phyloP scores from a whole-genome alignment of 2,113 vertebrate species.

The Castor canadensis region DNA sequence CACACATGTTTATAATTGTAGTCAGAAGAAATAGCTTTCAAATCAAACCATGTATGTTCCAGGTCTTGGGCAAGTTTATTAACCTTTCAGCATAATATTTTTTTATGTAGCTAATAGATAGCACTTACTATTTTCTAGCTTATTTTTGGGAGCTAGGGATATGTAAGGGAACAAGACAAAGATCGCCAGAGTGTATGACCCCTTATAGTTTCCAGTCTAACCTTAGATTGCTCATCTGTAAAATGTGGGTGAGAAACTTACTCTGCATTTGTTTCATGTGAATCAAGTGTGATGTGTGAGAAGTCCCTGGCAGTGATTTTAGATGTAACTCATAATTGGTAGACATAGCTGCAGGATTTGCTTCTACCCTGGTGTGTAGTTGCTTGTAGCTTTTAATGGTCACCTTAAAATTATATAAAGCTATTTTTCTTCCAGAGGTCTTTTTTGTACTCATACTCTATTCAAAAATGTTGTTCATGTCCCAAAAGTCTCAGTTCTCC shows the following conservation, averaged over 20 bases:
- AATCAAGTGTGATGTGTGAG: not conserved
- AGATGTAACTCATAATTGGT: not conserved
- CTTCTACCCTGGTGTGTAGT: not conserved
- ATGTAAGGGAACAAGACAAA: not conserved
- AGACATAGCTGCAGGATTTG: not conserved
- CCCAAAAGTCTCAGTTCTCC: not conserved
- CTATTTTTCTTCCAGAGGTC: not conserved
- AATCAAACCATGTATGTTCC: not conserved
- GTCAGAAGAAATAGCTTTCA: not conserved
- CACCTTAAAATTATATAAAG: not conserved
- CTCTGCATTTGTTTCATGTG: not conserved
- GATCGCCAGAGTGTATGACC: fast-evolving
- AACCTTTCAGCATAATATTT: not conserved
- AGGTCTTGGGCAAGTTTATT: not conserved
- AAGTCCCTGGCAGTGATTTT: not conserved
- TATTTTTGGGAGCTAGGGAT: not conserved
- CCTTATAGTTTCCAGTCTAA: not conserved
- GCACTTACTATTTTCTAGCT: not conserved
- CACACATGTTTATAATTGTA: not conserved
- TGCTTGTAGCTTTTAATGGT: not conserved
- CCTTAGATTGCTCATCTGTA: not conserved
- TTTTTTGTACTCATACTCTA: not conserved
- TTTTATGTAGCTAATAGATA: not conserved
- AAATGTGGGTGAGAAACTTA: not conserved
- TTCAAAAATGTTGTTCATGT: not conserved